Evolutionary conservation across 2,888 invertebrate genomes (phyloP).

Genomic region (Lamellibrachia columna): DNA sequence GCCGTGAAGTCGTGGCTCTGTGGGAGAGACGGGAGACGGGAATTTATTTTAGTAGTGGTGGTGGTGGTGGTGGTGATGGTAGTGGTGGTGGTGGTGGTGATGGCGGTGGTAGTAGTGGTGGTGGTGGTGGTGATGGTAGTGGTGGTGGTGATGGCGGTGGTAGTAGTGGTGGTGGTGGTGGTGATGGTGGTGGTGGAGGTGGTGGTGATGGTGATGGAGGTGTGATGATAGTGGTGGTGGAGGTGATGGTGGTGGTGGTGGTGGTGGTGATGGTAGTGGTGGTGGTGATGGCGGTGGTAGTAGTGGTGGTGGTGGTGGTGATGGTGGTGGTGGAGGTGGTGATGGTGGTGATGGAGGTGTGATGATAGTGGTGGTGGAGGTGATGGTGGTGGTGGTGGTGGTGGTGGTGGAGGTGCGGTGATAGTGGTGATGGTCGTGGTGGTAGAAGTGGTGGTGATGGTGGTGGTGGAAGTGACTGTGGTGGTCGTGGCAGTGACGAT

Average conservation of each 20-base stretch:
- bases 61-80: slow-evolving; percentile 32
- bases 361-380: background rate
- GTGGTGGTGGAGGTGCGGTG: slow-evolving; percentile 3
- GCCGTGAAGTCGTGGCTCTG: background rate
- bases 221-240: too few species aligned
- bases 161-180: slow-evolving; percentile 19
- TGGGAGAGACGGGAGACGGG: background rate
- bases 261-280: background rate
- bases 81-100: slow-evolving; percentile 32
- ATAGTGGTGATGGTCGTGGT: background rate
- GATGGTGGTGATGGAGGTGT: too few species aligned
- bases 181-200: slow-evolving; percentile 20
- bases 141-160: background rate
- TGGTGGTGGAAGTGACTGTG: too few species aligned
- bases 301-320: background rate
- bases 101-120: too few species aligned
- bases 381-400: background rate
- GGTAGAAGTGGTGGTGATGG: too few species aligned
- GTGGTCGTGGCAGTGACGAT: too few species aligned
- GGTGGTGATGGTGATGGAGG: background rate
- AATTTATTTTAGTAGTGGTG: background rate
- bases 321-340: too few species aligned
- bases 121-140: too few species aligned
- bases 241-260: background rate
- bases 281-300: background rate